Percentiles rank a stretch among this genome's conserved stretches.
These are phyloP conservation scores for Tauraco hartlaubi DNA, from an alignment of 2,797 vertebrate species.

Conservation along the genomic window DNA sequence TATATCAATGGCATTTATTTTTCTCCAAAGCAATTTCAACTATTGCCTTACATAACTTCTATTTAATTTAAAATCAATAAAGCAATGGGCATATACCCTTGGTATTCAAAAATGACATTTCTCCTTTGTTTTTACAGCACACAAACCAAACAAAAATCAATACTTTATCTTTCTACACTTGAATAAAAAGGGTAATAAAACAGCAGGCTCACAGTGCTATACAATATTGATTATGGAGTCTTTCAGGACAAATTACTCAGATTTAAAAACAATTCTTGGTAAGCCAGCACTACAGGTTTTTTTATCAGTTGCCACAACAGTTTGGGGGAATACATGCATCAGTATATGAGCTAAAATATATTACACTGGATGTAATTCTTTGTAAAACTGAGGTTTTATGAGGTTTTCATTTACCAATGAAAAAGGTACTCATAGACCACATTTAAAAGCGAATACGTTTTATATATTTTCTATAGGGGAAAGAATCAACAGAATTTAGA, in stretches of 20 bases:
- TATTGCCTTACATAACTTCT: background rate
- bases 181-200: conserved; percentile 32
- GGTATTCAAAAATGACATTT: conserved; percentile 47
- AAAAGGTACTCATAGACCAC: background rate
- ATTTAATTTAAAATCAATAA: conserved; percentile 57
- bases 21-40: background rate
- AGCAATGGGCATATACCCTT: background rate
- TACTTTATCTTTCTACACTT: conserved; percentile 24
- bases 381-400: too few relatives aligned
- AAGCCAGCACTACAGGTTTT: background rate
- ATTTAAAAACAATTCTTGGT: conserved; percentile 20
- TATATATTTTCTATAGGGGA: background rate
- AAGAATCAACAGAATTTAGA: background rate
- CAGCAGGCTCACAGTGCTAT: background rate
- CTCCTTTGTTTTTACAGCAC: conserved; percentile 22
- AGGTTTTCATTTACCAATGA: too few relatives aligned
- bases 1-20: background rate
- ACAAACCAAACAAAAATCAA: conserved; percentile 51
- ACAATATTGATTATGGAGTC: conserved; percentile 18
- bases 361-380: background rate
- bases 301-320: background rate
- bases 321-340: background rate
- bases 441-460: background rate
- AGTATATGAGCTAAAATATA: background rate
- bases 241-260: conserved; percentile 36